Conservation (phyloP, 2,888 invertebrate species). For the Crematogaster levior region DNA sequence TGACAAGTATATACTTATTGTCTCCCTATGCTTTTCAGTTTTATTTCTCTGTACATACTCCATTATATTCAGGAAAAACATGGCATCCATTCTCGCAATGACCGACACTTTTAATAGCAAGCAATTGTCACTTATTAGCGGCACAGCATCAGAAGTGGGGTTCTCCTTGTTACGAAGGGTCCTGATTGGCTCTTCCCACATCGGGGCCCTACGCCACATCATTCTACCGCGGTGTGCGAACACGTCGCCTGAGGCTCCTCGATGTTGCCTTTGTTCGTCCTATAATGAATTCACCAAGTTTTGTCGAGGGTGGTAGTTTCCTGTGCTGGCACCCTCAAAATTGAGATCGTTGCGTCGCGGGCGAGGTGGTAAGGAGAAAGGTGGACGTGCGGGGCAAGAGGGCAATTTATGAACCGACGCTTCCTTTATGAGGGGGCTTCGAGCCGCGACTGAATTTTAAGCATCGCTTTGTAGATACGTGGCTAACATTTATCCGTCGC, state of each 20-base stretch:
- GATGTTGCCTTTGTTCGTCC: slow-evolving; percentile 82
- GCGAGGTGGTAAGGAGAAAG: slow-evolving; percentile 66
- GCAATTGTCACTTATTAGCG: slow-evolving; percentile 54
- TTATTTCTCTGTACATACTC: slow-evolving; percentile 10
- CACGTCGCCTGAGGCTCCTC: slow-evolving; percentile 80
- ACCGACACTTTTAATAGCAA: slow-evolving; percentile 42
- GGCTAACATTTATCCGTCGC: slow-evolving; percentile 29
- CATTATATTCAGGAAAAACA: slow-evolving; percentile 45
- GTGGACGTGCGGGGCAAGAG: slow-evolving; percentile 58
- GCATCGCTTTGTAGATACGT: slow-evolving; percentile 57
- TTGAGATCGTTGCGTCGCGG: slow-evolving; percentile 78
- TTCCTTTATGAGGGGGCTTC: slow-evolving; percentile 83
- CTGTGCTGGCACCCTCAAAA: slow-evolving; percentile 84
- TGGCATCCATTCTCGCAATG: slow-evolving; percentile 33
- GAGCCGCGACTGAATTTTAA: slow-evolving; percentile 83
- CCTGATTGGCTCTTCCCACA: slow-evolving; percentile 44
- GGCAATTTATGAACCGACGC: slow-evolving; percentile 84
- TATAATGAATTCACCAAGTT: slow-evolving; percentile 84
- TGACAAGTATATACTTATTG: neutral
- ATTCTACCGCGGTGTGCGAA: slow-evolving; percentile 58
- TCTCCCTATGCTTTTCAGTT: neutral
- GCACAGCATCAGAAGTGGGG: slow-evolving; percentile 24
- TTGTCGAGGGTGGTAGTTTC: slow-evolving; percentile 85
- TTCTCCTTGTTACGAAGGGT: slow-evolving; percentile 15
- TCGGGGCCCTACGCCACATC: slow-evolving; percentile 44